Conservation (phyloP, 2,113 vertebrate species). For the Dipodomys ordii region DNA sequence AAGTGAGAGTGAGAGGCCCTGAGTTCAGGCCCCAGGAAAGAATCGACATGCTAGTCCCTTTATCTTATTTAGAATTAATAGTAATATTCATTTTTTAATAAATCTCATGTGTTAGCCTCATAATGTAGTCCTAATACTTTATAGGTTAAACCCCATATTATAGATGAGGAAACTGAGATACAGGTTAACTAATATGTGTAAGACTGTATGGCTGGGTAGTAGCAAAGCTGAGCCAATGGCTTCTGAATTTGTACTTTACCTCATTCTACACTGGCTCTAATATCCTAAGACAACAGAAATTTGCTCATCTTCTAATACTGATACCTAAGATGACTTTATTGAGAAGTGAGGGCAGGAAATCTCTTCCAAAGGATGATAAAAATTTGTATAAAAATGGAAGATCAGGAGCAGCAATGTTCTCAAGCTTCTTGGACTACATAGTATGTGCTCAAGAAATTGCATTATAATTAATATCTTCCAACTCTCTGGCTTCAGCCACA, state of each 20-base stretch:
- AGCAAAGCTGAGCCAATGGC: neutral
- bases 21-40: neutral
- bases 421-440: neutral
- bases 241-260: neutral
- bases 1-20: too few relatives aligned
- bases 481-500: neutral
- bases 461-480: neutral
- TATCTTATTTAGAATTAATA: neutral
- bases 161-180: neutral
- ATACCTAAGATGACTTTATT: neutral
- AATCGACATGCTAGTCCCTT: neutral
- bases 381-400: conserved; percentile 3
- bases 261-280: neutral
- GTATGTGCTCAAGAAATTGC: neutral
- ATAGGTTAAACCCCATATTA: neutral
- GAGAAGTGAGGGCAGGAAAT: neutral
- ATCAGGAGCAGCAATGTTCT: neutral
- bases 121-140: neutral
- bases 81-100: neutral
- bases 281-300: neutral
- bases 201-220: neutral
- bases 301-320: neutral
- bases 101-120: neutral
- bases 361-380: neutral
- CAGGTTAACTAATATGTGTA: too few relatives aligned